phyloP scores from a whole-genome alignment of 2,113 vertebrate genomes.

The Cheirogaleus medius region DNA sequence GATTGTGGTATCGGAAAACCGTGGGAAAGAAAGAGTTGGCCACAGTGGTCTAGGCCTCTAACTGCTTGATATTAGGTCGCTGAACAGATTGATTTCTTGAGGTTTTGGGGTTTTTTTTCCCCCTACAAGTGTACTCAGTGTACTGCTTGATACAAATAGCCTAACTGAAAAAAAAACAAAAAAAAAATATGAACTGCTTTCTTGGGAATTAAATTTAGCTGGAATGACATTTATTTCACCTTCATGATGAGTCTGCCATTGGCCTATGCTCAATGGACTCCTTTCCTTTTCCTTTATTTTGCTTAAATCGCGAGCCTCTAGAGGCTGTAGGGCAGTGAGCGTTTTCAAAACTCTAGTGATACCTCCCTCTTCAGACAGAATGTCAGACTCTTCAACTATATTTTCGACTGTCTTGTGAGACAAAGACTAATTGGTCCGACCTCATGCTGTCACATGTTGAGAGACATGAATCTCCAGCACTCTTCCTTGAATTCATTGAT shows the following conservation, averaged over 20 bases:
- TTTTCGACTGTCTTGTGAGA: conserved; percentile 74
- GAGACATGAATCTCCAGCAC: conserved; percentile 54
- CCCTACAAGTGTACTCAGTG: neutral
- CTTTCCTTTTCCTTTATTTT: neutral
- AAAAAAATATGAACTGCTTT: neutral
- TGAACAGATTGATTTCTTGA: neutral
- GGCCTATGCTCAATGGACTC: neutral
- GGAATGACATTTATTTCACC: conserved; percentile 34
- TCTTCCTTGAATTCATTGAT: conserved; percentile 76
- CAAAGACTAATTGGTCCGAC: conserved; percentile 78
- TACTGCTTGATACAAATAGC: neutral
- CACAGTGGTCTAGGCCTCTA: neutral
- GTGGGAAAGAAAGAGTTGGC: neutral
- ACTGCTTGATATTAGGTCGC: neutral
- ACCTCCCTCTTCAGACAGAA: conserved; percentile 57
- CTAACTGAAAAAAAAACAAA: neutral
- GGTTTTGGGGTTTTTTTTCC: neutral
- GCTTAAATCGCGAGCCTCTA: neutral
- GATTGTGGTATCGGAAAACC: neutral
- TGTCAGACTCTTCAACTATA: conserved; percentile 56
- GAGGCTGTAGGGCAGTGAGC: neutral
- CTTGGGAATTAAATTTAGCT: conserved; percentile 2
- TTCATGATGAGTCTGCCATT: neutral
- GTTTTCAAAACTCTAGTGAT: neutral
- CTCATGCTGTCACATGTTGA: conserved; percentile 72